phyloP scores from a whole-genome alignment of 2,113 vertebrate species.

The Alethe diademata region DNA sequence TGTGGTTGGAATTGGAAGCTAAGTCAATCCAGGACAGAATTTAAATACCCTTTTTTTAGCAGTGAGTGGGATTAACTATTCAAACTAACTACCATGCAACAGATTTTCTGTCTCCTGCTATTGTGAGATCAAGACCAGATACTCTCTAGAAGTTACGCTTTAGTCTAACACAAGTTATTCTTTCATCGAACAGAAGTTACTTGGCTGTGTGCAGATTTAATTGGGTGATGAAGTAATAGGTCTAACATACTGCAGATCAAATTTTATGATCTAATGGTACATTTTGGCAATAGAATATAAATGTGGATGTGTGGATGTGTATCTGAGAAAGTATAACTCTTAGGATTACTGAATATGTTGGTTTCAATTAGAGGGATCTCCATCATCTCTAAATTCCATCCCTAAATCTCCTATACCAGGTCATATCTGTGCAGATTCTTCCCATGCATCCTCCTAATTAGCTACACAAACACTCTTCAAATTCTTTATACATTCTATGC shows the following conservation, averaged over 20 bases:
- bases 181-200: constrained; percentile 41
- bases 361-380: not conserved
- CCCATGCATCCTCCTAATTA: not conserved
- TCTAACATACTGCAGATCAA: constrained; percentile 6
- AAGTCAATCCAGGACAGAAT: not conserved
- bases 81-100: not conserved
- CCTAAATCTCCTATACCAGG: not conserved
- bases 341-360: not conserved
- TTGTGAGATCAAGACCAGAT: constrained; percentile 35
- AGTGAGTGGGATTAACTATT: not conserved
- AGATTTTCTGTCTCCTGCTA: constrained; percentile 20
- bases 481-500: not conserved
- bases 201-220: constrained; percentile 15
- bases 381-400: not conserved
- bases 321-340: not conserved
- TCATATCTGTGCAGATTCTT: not conserved
- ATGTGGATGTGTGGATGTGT: not conserved
- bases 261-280: not conserved
- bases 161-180: constrained; percentile 44
- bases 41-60: not conserved
- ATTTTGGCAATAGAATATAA: not conserved
- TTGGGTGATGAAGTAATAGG: constrained; percentile 24
- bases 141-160: not conserved
- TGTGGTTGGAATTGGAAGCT: not conserved
- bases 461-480: not conserved